Evolutionary conservation across 1,140 invertebrate species (phyloP).

Genomic region (Zaprionus nigranus): DNA sequence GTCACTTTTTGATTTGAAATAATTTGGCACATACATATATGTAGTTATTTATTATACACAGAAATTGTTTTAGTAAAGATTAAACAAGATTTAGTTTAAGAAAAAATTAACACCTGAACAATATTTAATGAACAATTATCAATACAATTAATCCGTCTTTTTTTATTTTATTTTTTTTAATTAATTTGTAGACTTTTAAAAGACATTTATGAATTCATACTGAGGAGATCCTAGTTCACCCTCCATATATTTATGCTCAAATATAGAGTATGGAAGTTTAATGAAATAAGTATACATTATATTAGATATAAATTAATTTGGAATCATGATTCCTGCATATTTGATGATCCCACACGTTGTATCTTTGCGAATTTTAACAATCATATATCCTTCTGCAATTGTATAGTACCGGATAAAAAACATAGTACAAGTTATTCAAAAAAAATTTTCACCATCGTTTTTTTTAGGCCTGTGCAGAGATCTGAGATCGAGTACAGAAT

Average conservation of each 20-base stretch:
- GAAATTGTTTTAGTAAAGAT: conserved; percentile 1
- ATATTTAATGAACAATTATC: neutral
- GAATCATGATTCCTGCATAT: neutral
- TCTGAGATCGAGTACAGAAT: neutral
- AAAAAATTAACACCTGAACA: conserved; percentile 12
- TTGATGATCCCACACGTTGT: neutral
- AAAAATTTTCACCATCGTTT: neutral
- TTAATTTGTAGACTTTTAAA: conserved; percentile 21
- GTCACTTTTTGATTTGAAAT: neutral
- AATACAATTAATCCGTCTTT: conserved; percentile 1
- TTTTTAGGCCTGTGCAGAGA: neutral
- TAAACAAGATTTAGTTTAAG: conserved; percentile 29
- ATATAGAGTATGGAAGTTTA: conserved; percentile 2
- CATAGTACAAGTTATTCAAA: neutral
- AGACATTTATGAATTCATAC: conserved; percentile 7
- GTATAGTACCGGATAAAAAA: neutral
- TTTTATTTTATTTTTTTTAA: neutral
- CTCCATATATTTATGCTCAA: conserved; percentile 5
- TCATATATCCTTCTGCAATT: neutral
- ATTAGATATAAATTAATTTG: neutral
- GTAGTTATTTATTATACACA: conserved; percentile 14
- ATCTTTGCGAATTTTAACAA: neutral
- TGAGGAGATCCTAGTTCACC: neutral
- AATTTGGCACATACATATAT: conserved; percentile 9
- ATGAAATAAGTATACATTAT: neutral